phyloP scores from a whole-genome alignment of 2,113 vertebrate genomes.

The Brachypodius melanocephalos region DNA sequence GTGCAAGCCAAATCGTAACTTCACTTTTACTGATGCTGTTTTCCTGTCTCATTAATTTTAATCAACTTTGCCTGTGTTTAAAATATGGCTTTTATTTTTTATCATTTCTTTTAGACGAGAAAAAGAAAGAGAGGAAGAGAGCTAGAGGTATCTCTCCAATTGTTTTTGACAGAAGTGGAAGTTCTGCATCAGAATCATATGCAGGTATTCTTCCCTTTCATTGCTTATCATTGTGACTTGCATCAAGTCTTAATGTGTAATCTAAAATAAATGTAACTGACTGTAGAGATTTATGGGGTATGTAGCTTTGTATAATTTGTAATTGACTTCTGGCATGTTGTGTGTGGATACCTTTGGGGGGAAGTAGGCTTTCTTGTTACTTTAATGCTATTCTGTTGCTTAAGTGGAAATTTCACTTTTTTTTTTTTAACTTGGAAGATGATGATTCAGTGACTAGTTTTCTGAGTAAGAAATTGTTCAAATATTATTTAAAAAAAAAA shows the following conservation, averaged over 20 bases:
- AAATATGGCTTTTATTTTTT: neutral
- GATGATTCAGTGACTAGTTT: conserved; percentile 85
- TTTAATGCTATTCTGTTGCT: conserved; percentile 81
- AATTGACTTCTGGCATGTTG: conserved; percentile 78
- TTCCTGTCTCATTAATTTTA: neutral
- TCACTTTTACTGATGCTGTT: neutral
- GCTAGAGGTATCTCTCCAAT: conserved; percentile 89
- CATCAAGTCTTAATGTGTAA: conserved; percentile 15
- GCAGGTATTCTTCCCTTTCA: conserved; percentile 79
- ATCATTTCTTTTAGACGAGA: conserved; percentile 73
- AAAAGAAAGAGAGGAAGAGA: conserved; percentile 87
- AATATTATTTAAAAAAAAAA: conserved; percentile 44
- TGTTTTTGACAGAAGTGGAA: conserved; percentile 91
- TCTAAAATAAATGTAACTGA: conserved; percentile 31
- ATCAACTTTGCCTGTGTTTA: neutral
- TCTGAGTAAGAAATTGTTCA: conserved; percentile 79
- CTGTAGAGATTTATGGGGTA: conserved; percentile 46
- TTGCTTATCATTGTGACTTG: conserved; percentile 13
- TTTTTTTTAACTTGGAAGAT: conserved; percentile 77
- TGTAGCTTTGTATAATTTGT: conserved; percentile 62
- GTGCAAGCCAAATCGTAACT: neutral
- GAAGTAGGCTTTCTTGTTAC: conserved; percentile 75
- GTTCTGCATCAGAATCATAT: conserved; percentile 88
- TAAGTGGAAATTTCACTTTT: conserved; percentile 78
- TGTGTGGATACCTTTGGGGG: conserved; percentile 69